A percentile compares a stretch with the other conserved stretches of the same genome.
Evolutionary conservation across 2,113 vertebrate genomes (phyloP).

Genomic region (Cardinalis cardinalis): DNA sequence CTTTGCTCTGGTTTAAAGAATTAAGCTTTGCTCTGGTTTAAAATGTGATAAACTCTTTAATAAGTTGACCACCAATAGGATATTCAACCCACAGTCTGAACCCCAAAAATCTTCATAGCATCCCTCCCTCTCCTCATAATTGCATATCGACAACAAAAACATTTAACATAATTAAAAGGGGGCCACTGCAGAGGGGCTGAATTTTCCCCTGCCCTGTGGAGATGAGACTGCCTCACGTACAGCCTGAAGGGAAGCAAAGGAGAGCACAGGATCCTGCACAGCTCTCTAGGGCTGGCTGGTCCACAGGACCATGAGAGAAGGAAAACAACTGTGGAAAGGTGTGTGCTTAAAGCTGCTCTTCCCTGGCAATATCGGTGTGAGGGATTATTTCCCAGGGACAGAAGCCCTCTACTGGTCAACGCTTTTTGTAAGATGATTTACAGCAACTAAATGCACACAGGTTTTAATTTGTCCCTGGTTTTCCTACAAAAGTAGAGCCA

Average conservation of each 20-base stretch:
- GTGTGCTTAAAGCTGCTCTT: neutral
- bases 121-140: neutral
- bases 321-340: neutral
- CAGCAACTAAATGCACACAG: neutral
- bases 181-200: neutral
- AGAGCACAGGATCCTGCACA: too few relatives aligned
- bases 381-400: constrained; percentile 65
- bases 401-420: constrained; percentile 79
- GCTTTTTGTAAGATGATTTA: constrained; percentile 1
- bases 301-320: neutral
- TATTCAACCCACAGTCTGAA: neutral
- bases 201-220: neutral
- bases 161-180: neutral
- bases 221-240: rapidly evolving
- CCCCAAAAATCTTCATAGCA: neutral
- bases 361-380: neutral
- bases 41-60: neutral
- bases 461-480: neutral
- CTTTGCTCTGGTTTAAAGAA: neutral
- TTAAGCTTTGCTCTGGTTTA: neutral
- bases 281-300: neutral
- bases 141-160: neutral
- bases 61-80: neutral
- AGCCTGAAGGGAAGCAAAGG: neutral
- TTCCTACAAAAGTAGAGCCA: neutral